Conservation (phyloP, 2,113 vertebrate genomes). For the Saiga tatarica region DNA sequence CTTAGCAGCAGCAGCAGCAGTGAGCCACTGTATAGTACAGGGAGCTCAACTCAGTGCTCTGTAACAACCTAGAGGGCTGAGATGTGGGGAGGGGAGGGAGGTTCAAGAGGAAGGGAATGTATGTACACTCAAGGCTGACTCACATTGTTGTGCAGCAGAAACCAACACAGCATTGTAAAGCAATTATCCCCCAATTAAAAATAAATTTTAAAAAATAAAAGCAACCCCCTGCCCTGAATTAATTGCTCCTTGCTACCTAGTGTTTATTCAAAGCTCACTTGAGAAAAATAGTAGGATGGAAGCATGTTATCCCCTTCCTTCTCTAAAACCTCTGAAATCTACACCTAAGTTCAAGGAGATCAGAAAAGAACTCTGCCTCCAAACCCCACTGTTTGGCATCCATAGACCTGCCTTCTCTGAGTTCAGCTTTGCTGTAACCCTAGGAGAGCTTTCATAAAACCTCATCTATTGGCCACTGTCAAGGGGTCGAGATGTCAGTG, state of each 20-base stretch:
- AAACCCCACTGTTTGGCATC: not conserved
- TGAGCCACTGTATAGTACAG: not conserved
- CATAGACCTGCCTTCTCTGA: not conserved
- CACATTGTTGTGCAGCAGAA: accelerated
- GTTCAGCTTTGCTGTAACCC: not conserved
- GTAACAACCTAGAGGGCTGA: not conserved
- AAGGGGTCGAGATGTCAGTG: not conserved
- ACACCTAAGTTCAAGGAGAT: not conserved
- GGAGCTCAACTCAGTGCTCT: not conserved
- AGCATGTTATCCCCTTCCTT: not conserved
- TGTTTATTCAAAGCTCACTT: not conserved
- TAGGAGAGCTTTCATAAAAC: not conserved
- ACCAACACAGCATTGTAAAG: not conserved
- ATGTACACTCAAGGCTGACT: not conserved
- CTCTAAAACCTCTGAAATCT: not conserved
- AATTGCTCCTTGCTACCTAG: not conserved
- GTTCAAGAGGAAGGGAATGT: not conserved
- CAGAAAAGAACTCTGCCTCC: not conserved
- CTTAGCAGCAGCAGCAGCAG: not conserved
- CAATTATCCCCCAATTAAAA: not conserved
- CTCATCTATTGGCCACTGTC: not conserved
- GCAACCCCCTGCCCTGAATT: not conserved
- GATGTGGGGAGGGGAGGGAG: not conserved
- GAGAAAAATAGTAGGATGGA: not conserved
- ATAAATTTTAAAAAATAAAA: not conserved